Evolutionary conservation across 2,888 invertebrate species (phyloP), one percentile per base, ranked within the genome.

Genomic region (Stenchaetothrips biformis): DNA sequence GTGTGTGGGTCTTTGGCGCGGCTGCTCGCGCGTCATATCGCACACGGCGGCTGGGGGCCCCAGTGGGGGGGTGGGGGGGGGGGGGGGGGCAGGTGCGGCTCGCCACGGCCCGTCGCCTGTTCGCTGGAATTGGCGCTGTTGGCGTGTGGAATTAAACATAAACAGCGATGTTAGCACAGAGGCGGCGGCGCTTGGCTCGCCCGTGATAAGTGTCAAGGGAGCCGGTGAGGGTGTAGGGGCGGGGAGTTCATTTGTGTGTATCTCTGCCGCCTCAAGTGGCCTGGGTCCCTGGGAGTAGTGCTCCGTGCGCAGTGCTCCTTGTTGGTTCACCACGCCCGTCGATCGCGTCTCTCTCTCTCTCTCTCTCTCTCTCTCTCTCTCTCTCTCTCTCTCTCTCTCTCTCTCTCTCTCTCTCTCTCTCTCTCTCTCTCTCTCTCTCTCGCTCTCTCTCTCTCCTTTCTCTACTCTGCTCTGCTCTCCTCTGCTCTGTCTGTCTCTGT

Each of bases 351-450:
- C 59, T 80, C 79, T 16, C 78, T 80, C 4, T 80, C 18, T 79
- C 11, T 4, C 80, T 80, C n/a, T 79, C n/a, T 80, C 8, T 79
- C 3, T 79, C 2, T 7, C 48, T 8, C 48, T 80, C 27, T 81
- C 27, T 48, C 59, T 77, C n/a, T 81, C 78, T 67, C 25, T 47
- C 18, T 13, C 21, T 53, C 79, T 81, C 37, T 81, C 49, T 81
- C 78, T 81, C 8, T 27, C 62, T 49, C 49, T 78, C 48, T 13
- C 48, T 48, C n/a, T 81, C 78, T 18, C 48, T 77, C 27, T 81
- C 18, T 4, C 25, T 77, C n/a, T 48, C 49, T 81, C 48, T 81
- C 81, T 78, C 37, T 27, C 80, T 81, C 78, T 81, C 0, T 4
- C 27, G 21, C 78, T 74, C 62, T 79, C 78, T 78, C 77, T 78